Percentiles rank a stretch among this genome's conserved stretches.
Conservation (phyloP, 2,888 invertebrate genomes). For the Drosophila koepferae region DNA sequence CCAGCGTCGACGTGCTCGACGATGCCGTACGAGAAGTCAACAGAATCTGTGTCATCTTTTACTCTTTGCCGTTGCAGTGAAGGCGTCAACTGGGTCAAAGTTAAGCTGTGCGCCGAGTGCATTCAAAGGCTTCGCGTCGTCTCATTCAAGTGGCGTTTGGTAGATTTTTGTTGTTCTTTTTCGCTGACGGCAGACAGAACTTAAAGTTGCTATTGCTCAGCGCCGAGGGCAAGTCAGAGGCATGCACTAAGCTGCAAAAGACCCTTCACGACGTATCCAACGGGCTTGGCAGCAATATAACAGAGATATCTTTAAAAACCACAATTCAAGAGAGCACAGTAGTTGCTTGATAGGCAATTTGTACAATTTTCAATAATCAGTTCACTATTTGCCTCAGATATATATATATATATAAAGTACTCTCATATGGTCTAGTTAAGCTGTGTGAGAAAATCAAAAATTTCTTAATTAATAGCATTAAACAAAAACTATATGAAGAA, state of each 20-base stretch:
- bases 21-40: conserved; percentile 38
- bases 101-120: conserved; percentile 55
- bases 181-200: conserved; percentile 20
- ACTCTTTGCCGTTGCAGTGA: conserved; percentile 57
- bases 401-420: background rate
- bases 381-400: background rate
- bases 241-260: conserved; percentile 38
- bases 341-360: conserved; percentile 41
- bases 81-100: conserved; percentile 80
- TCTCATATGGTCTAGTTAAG: background rate
- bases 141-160: conserved; percentile 46
- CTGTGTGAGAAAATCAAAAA: conserved; percentile 21
- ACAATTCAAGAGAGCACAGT: conserved; percentile 24
- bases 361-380: conserved; percentile 12
- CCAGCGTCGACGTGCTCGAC: conserved; percentile 15
- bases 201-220: conserved; percentile 6
- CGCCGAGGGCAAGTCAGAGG: conserved; percentile 3
- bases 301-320: conserved; percentile 3
- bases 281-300: conserved; percentile 16
- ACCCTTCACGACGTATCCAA: conserved; percentile 33
- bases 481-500: conserved; percentile 74
- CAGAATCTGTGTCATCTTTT: conserved; percentile 62
- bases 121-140: conserved; percentile 30
- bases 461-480: conserved; percentile 68
- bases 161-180: conserved; percentile 37